These are phyloP conservation scores for Daboia siamensis DNA, from an alignment of 2,113 vertebrate species.

Conservation along the genomic window DNA sequence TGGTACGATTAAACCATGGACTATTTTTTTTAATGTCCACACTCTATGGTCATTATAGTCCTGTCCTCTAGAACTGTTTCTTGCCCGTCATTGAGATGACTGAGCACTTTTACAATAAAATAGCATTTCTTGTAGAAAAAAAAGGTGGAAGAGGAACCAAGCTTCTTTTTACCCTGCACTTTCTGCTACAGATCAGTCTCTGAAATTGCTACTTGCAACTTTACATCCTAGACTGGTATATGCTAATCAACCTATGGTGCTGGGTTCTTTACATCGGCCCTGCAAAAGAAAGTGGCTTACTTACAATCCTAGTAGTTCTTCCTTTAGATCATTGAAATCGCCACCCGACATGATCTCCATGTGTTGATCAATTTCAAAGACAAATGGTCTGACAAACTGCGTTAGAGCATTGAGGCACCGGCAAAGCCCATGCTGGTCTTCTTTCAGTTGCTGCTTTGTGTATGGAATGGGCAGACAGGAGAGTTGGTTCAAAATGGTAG, in stretches of 20 bases:
- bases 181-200: background rate
- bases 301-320: conserved; percentile 88
- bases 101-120: background rate
- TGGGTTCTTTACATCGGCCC: background rate
- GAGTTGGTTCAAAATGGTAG: conserved; percentile 82
- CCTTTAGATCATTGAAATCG: conserved; percentile 72
- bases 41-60: background rate
- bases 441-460: conserved; percentile 78
- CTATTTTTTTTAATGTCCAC: background rate
- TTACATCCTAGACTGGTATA: background rate
- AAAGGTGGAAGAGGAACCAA: background rate
- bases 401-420: conserved; percentile 79
- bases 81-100: background rate
- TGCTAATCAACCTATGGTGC: background rate
- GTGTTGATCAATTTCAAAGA: conserved; percentile 72
- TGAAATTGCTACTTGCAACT: background rate
- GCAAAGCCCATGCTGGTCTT: conserved; percentile 80
- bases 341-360: conserved; percentile 57
- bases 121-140: background rate
- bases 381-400: conserved; percentile 79
- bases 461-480: conserved; percentile 87
- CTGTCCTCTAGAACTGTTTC: background rate
- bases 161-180: background rate
- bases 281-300: conserved; percentile 52
- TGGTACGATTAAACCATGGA: background rate